Conservation (phyloP, 2,113 vertebrate species). For the Lycaon pictus region DNA sequence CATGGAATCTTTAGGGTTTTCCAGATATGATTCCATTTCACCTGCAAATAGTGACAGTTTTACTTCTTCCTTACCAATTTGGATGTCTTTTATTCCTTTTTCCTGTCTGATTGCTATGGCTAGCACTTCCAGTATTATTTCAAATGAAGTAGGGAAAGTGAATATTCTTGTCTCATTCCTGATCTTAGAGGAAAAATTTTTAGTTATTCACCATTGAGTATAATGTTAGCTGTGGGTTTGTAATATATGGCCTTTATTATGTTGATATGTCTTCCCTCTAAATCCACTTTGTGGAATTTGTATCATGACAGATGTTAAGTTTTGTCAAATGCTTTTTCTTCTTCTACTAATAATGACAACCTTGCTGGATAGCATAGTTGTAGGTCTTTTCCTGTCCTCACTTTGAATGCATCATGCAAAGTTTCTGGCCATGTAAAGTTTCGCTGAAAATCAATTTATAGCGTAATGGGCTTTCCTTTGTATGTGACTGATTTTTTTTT, state of each 20-base stretch:
- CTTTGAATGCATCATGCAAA: neutral
- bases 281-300: neutral
- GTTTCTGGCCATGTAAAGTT: neutral
- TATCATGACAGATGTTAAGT: neutral
- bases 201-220: too few species aligned
- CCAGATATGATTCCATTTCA: too few species aligned
- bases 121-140: too few species aligned
- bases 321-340: neutral
- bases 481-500: neutral
- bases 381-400: neutral
- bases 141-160: too few species aligned
- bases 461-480: neutral
- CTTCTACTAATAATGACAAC: neutral
- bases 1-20: too few species aligned
- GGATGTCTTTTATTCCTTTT: too few species aligned
- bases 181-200: too few species aligned
- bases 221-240: neutral
- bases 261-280: neutral
- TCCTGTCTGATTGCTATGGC: too few species aligned
- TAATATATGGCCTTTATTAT: neutral
- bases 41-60: too few species aligned
- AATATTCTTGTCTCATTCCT: too few species aligned
- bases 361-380: neutral
- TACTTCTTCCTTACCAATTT: too few species aligned
- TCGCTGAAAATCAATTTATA: neutral